phyloP scores from a whole-genome alignment of 2,797 vertebrate genomes.

The Botia almorhae region DNA sequence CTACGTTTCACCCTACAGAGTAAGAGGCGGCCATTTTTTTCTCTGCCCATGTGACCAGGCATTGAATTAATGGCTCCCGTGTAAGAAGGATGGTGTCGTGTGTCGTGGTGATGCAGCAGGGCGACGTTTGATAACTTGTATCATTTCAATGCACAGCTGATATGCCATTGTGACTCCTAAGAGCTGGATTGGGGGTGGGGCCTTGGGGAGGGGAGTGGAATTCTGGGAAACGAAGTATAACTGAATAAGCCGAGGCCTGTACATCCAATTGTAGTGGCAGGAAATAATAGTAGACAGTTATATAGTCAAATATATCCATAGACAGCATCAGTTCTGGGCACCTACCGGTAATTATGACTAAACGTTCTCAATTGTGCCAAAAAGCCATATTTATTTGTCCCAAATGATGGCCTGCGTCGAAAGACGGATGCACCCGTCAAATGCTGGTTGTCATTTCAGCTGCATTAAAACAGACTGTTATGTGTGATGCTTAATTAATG shows the following conservation, averaged over 20 bases:
- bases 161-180: constrained; percentile 54
- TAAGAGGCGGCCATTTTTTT: constrained; percentile 37
- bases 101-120: constrained; percentile 36
- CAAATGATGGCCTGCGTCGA: neutral
- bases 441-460: neutral
- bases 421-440: too few species aligned
- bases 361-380: neutral
- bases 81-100: constrained; percentile 37
- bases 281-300: too few species aligned
- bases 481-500: neutral
- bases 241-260: constrained; percentile 47
- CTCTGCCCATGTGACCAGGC: constrained; percentile 39
- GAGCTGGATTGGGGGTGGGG: constrained; percentile 21
- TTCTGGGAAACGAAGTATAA: constrained; percentile 51
- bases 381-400: neutral
- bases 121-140: constrained; percentile 47
- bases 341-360: neutral
- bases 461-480: constrained; percentile 16
- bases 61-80: constrained; percentile 35
- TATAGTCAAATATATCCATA: constrained; percentile 1
- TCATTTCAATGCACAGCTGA: constrained; percentile 52
- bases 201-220: constrained; percentile 5
- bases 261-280: constrained; percentile 28
- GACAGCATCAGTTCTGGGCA: too few species aligned
- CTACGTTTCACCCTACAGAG: constrained; percentile 16